These are phyloP conservation scores for Psophia crepitans DNA, from an alignment of 2,113 vertebrate genomes.

Conservation along the genomic window DNA sequence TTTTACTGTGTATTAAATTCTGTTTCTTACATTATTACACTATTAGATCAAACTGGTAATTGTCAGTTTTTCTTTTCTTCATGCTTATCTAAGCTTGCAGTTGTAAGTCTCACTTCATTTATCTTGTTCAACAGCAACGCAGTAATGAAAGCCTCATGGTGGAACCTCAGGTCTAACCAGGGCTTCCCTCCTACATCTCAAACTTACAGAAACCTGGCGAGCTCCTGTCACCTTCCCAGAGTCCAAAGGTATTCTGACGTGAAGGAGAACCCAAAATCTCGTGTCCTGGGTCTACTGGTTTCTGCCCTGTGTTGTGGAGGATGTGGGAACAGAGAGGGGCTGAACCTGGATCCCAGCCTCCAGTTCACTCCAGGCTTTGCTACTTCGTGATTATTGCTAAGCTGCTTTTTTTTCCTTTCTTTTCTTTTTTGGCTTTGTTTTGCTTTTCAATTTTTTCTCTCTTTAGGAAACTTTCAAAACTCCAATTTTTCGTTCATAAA, in stretches of 20 bases:
- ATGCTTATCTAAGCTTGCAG: background rate
- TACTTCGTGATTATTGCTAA: background rate
- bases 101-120: background rate
- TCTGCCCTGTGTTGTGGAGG: background rate
- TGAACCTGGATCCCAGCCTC: background rate
- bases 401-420: background rate
- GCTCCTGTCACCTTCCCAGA: background rate
- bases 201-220: background rate
- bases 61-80: conserved; percentile 16
- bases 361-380: background rate
- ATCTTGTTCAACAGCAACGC: background rate
- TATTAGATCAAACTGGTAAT: conserved; percentile 24
- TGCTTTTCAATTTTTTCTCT: accelerated
- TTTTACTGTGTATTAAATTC: background rate
- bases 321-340: background rate
- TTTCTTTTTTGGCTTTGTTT: background rate
- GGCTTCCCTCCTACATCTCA: background rate
- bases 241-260: background rate
- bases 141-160: background rate
- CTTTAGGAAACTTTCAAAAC: background rate
- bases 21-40: background rate
- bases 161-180: background rate
- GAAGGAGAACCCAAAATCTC: background rate
- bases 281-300: background rate
- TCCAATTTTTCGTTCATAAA: background rate